Conservation (phyloP, 2,888 invertebrate genomes). For the Oithona nana region DNA sequence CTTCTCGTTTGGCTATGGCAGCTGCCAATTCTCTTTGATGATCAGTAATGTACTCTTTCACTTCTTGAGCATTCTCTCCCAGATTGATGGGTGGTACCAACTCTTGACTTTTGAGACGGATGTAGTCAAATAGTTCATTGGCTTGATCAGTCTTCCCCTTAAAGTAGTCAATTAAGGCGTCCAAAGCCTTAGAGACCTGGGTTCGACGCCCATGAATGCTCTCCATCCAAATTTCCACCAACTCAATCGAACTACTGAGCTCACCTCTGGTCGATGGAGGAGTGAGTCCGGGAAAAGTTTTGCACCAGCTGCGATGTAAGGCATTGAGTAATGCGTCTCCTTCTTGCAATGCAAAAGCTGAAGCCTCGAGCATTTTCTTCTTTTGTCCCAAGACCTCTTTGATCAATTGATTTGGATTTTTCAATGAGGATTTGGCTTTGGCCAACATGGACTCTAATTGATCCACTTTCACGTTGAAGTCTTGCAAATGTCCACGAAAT, state of each 20-base stretch:
- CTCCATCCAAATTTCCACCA: conserved; percentile 54
- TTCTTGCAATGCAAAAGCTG: conserved; percentile 58
- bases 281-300: background rate
- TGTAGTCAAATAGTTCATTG: too few relatives aligned
- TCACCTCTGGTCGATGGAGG: conserved; percentile 34
- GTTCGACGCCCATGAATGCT: conserved; percentile 53
- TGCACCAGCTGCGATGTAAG: conserved; percentile 26
- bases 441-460: background rate
- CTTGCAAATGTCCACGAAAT: conserved; percentile 36
- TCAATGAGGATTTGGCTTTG: background rate
- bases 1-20: too few relatives aligned
- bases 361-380: conserved; percentile 48
- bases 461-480: background rate
- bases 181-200: too few relatives aligned
- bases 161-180: too few relatives aligned
- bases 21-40: too few relatives aligned
- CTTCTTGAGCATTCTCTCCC: too few relatives aligned
- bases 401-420: conserved; percentile 24
- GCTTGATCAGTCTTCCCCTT: too few relatives aligned
- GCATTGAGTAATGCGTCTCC: conserved; percentile 54
- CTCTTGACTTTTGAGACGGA: too few relatives aligned
- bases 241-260: conserved; percentile 54
- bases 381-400: conserved; percentile 49
- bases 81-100: too few relatives aligned
- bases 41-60: too few relatives aligned